phyloP scores from a whole-genome alignment of 2,888 invertebrate genomes.

The Schizotus pectinicornis region DNA sequence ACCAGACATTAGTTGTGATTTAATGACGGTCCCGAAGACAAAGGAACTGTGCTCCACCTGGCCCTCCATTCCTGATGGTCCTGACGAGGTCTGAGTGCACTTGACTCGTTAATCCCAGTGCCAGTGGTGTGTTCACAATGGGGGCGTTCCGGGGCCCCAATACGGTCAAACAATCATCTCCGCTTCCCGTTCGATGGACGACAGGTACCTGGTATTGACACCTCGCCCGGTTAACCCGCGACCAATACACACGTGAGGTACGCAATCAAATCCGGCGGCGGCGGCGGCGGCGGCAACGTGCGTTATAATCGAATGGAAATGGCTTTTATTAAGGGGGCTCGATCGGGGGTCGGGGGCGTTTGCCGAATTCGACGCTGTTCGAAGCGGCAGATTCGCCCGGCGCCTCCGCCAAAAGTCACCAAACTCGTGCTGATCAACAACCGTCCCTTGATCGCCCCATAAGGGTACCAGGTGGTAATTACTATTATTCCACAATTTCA shows the following conservation, averaged over 20 bases:
- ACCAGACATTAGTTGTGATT: no score
- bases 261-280: slow-evolving; percentile 23
- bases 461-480: no score
- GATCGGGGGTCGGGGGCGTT: no score
- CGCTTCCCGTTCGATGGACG: slow-evolving; percentile 30
- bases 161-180: slow-evolving; percentile 41
- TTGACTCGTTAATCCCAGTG: slow-evolving; percentile 35
- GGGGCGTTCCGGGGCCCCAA: slow-evolving; percentile 27
- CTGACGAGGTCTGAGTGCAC: slow-evolving; percentile 34
- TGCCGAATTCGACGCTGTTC: no score
- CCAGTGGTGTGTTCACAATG: slow-evolving; percentile 27
- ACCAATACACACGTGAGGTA: slow-evolving; percentile 14
- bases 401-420: no score
- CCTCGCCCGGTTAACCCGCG: slow-evolving; percentile 17
- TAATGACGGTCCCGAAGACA: slow-evolving; percentile 1
- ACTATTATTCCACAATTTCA: no score
- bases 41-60: not conserved
- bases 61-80: slow-evolving; percentile 11
- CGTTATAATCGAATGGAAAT: slow-evolving; percentile 29
- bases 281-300: slow-evolving; percentile 1
- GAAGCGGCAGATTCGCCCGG: no score
- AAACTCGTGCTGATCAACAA: no score
- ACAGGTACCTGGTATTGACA: slow-evolving; percentile 34
- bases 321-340: slow-evolving; percentile 13
- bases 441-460: no score